Percentiles rank a stretch among this genome's conserved stretches.
phyloP scores from a whole-genome alignment of 2,888 invertebrate genomes.

The Acanthococcus lagerstroemiae region DNA sequence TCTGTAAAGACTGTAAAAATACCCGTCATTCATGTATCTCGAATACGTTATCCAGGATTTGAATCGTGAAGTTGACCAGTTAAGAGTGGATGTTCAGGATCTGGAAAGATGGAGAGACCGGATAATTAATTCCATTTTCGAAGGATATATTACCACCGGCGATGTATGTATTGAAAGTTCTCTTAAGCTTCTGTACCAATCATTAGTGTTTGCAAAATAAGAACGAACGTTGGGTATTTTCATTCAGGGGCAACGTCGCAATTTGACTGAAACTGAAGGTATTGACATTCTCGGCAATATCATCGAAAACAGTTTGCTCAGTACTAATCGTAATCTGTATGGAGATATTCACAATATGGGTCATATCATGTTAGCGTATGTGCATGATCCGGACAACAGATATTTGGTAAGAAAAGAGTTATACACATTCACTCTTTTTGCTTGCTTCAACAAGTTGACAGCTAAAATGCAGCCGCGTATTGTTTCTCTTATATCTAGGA shows the following conservation, averaged over 20 bases:
- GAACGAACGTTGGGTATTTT: too few species aligned
- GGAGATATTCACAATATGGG: constrained; percentile 75
- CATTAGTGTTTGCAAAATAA: not conserved
- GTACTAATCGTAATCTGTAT: constrained; percentile 57
- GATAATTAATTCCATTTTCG: constrained; percentile 59
- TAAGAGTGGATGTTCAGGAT: constrained; percentile 57
- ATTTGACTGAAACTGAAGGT: constrained; percentile 45
- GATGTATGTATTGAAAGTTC: not conserved
- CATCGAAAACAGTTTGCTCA: constrained; percentile 59
- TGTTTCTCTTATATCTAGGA: constrained; percentile 47
- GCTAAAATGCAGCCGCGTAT: not conserved
- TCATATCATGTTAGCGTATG: constrained; percentile 61
- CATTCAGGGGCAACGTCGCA: not conserved
- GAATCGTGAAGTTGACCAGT: constrained; percentile 56
- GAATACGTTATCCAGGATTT: constrained; percentile 52
- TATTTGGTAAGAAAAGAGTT: constrained; percentile 17
- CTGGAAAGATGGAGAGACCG: constrained; percentile 67
- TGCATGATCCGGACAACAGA: constrained; percentile 61
- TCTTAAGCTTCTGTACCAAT: not conserved
- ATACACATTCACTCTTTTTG: not conserved
- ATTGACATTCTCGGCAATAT: constrained; percentile 70
- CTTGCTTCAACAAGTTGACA: not conserved
- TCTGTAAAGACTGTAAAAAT: too few species aligned
- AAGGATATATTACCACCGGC: constrained; percentile 41
- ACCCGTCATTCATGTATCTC: not conserved